A percentile compares a stretch with the other conserved stretches of the same genome.
These are phyloP conservation scores for Lagodon rhomboides DNA, from an alignment of 2,797 vertebrate genomes.

Conservation along the genomic window DNA sequence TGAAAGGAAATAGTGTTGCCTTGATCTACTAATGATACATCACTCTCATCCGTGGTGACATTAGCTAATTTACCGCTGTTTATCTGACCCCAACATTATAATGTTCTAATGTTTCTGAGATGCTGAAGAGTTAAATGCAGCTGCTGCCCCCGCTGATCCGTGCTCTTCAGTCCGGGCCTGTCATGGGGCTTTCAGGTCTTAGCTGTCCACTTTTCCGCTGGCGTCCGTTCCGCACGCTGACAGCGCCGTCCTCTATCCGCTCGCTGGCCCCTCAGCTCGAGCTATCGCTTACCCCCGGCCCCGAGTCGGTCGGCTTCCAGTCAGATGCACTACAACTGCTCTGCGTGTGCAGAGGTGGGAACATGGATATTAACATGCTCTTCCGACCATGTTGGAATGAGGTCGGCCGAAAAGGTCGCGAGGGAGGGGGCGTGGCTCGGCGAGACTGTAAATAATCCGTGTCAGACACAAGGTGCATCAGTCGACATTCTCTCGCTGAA, in stretches of 20 bases:
- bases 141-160: slow-evolving; percentile 47
- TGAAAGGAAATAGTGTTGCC: too few species aligned
- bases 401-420: slow-evolving; percentile 57
- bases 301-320: background rate
- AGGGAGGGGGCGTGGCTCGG: slow-evolving; percentile 30
- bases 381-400: slow-evolving; percentile 35
- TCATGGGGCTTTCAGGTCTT: slow-evolving; percentile 63
- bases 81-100: background rate
- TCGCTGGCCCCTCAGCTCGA: slow-evolving; percentile 29
- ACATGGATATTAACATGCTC: slow-evolving; percentile 38
- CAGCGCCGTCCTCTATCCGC: slow-evolving; percentile 38
- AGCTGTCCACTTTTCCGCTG: slow-evolving; percentile 63
- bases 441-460: slow-evolving; percentile 47
- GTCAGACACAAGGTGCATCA: slow-evolving; percentile 40
- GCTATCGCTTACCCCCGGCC: slow-evolving; percentile 21
- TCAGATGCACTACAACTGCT: background rate
- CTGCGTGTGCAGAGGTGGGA: slow-evolving; percentile 42
- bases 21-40: too few species aligned
- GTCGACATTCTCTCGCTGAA: slow-evolving; percentile 46
- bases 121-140: slow-evolving; percentile 36
- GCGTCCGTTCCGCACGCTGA: slow-evolving; percentile 47
- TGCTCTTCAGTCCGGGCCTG: slow-evolving; percentile 25
- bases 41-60: background rate
- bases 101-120: slow-evolving; percentile 30
- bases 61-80: background rate